phyloP scores from a whole-genome alignment of 2,888 invertebrate species.

The Cenopis cana region DNA sequence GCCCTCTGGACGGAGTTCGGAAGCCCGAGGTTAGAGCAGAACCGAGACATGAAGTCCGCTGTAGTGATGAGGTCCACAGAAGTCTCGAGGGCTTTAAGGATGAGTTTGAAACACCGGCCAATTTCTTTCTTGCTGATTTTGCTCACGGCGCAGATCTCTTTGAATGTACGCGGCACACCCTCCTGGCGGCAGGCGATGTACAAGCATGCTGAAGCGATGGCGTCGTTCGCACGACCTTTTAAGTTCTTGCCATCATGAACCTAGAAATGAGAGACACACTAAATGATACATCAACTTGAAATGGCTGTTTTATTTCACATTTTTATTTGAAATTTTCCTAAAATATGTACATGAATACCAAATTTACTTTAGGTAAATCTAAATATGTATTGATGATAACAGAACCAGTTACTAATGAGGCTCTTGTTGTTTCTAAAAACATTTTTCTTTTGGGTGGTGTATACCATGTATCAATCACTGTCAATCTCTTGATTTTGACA shows the following conservation, averaged over 20 bases:
- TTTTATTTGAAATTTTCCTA: too few species aligned
- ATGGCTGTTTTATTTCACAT: too few species aligned
- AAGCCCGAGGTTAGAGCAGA: constrained; percentile 96
- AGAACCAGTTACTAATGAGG: too few species aligned
- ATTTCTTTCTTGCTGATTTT: constrained; percentile 99
- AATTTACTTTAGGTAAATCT: too few species aligned
- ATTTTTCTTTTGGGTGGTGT: too few species aligned
- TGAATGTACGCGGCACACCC: constrained; percentile 99
- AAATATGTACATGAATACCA: too few species aligned
- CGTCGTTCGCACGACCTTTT: constrained; percentile 98
- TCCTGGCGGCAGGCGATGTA: constrained; percentile 99
- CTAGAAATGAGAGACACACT: constrained; percentile 57
- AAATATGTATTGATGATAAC: too few species aligned
- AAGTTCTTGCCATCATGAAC: constrained; percentile 97
- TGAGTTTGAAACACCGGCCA: constrained; percentile 98
- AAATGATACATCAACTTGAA: not conserved
- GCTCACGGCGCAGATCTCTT: constrained; percentile 99
- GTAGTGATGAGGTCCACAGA: constrained; percentile 99
- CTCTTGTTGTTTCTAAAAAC: too few species aligned
- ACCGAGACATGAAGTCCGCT: constrained; percentile 99
- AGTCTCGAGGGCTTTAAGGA: constrained; percentile 97
- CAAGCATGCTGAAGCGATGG: constrained; percentile 98
- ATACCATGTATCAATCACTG: too few species aligned
- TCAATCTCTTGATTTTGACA: too few species aligned
- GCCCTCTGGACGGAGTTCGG: constrained; percentile 96